Evolutionary conservation across 1,140 invertebrate genomes (phyloP).

Genomic region (Patella vulgata): DNA sequence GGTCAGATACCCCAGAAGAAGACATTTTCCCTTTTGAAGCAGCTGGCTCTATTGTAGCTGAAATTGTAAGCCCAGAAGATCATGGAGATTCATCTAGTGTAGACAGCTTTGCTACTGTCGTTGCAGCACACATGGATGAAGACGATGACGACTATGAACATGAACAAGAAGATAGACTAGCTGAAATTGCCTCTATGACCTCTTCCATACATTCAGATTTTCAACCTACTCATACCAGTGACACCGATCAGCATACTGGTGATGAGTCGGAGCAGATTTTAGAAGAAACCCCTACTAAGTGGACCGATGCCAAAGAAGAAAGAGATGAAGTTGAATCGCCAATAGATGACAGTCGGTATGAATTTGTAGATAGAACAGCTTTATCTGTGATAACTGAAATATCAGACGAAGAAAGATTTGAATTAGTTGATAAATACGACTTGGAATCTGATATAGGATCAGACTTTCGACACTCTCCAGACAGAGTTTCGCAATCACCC

Average conservation of each 20-base stretch:
- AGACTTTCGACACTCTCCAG: conserved; percentile 48
- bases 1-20: conserved; percentile 15
- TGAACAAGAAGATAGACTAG: conserved; percentile 76
- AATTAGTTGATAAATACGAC: conserved; percentile 60
- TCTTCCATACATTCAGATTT: conserved; percentile 67
- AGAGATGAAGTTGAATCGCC: conserved; percentile 77
- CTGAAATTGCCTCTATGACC: conserved; percentile 63
- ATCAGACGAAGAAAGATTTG: conserved; percentile 60
- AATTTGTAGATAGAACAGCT: conserved; percentile 58
- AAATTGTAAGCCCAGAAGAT: conserved; percentile 49
- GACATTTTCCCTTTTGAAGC: not conserved
- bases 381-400: conserved; percentile 60
- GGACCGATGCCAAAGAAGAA: conserved; percentile 78
- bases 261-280: conserved; percentile 67
- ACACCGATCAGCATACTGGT: conserved; percentile 56
- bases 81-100: conserved; percentile 79
- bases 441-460: conserved; percentile 48
- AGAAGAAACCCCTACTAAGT: conserved; percentile 65
- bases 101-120: conserved; percentile 80
- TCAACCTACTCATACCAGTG: conserved; percentile 45
- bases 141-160: conserved; percentile 83
- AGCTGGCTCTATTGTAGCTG: not conserved
- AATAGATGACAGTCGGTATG: conserved; percentile 56
- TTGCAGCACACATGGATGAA: conserved; percentile 75
- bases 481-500: conserved; percentile 47